A percentile compares a stretch with the other conserved stretches of the same genome.
phyloP scores from a whole-genome alignment of 2,113 vertebrate species.

The Microcebus jonahi region DNA sequence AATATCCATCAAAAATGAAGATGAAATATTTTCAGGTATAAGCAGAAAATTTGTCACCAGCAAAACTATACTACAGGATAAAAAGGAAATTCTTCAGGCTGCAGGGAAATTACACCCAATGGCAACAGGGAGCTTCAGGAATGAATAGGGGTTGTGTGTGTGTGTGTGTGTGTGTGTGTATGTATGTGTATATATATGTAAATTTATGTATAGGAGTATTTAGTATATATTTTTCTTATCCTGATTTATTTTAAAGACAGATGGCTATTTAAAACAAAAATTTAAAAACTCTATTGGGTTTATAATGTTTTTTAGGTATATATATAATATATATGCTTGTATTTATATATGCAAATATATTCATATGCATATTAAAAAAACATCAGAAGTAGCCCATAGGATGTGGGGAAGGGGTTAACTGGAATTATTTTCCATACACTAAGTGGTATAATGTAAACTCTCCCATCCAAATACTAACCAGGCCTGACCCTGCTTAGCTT shows the following conservation, averaged over 20 bases:
- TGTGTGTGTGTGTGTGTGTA: too few species aligned
- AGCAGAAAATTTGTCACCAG: background rate
- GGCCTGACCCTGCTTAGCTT: too few species aligned
- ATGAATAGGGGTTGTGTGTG: background rate
- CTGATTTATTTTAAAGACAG: slow-evolving; percentile 9
- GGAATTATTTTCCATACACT: background rate
- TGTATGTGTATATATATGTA: too few species aligned
- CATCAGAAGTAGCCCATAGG: background rate
- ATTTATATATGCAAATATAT: background rate
- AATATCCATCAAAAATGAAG: background rate
- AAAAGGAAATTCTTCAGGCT: background rate
- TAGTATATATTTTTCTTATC: background rate
- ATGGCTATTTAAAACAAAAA: background rate
- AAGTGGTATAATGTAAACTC: background rate
- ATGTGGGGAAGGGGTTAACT: background rate
- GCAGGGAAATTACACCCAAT: background rate
- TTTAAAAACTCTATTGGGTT: background rate
- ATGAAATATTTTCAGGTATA: slow-evolving; percentile 8
- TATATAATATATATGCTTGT: background rate
- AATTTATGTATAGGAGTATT: background rate
- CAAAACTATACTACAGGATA: background rate
- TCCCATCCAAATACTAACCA: too few species aligned
- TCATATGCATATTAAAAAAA: background rate
- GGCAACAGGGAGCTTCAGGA: background rate
- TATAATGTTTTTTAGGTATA: background rate